These are phyloP conservation scores for Nymphalis urticae DNA, from an alignment of 2,888 invertebrate species.

Conservation along the genomic window DNA sequence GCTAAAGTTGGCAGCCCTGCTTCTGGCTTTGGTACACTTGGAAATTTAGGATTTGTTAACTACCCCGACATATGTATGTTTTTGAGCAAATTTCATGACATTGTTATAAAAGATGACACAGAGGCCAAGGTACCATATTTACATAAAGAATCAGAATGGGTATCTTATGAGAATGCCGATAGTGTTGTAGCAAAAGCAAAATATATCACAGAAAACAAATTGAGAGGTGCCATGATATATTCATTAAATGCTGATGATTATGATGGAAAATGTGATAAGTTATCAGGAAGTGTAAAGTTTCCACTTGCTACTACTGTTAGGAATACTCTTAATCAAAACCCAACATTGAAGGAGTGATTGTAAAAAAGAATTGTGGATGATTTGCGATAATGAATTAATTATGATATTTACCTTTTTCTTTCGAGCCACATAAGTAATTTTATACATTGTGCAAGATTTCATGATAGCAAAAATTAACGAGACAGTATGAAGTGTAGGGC, in stretches of 20 bases:
- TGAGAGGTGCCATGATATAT: slow-evolving; percentile 92
- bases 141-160: slow-evolving; percentile 87
- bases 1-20: slow-evolving; percentile 87
- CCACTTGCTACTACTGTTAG: slow-evolving; percentile 52
- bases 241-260: slow-evolving; percentile 91
- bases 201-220: slow-evolving; percentile 83
- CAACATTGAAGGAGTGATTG: not conserved
- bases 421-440: slow-evolving; percentile 74
- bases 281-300: slow-evolving; percentile 41
- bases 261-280: slow-evolving; percentile 76
- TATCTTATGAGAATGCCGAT: slow-evolving; percentile 88
- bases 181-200: slow-evolving; percentile 87
- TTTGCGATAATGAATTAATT: not conserved
- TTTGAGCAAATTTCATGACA: slow-evolving; percentile 75
- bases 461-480: slow-evolving; percentile 47
- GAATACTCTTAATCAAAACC: slow-evolving; percentile 44
- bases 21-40: slow-evolving; percentile 85
- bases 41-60: slow-evolving; percentile 86
- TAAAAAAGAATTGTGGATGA: not conserved
- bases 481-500: slow-evolving; percentile 19
- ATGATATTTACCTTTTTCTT: slow-evolving; percentile 64
- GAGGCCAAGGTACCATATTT: slow-evolving; percentile 90
- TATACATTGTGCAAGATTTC: slow-evolving; percentile 75
- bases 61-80: slow-evolving; percentile 88
- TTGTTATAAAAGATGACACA: slow-evolving; percentile 81